phyloP scores from a whole-genome alignment of 2,888 invertebrate species.

The Bugula neritina region DNA sequence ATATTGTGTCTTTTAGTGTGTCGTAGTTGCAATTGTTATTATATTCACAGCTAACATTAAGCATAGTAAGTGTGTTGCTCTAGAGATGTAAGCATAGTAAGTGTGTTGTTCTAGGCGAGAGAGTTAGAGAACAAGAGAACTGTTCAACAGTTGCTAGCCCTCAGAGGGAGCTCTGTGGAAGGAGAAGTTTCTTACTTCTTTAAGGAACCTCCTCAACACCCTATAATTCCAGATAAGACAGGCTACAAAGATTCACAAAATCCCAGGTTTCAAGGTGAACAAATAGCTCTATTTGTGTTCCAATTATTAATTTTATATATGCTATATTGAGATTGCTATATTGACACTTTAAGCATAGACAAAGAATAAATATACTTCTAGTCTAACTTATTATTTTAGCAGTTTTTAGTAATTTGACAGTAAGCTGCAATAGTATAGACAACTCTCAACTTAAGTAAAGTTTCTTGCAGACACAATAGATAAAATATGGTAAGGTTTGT shows the following conservation, averaged over 20 bases:
- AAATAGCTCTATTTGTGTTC: background rate
- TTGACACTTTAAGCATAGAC: too few relatives aligned
- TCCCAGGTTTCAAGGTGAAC: background rate
- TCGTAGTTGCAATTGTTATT: too few relatives aligned
- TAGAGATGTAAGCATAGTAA: too few relatives aligned
- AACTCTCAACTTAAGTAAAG: too few relatives aligned
- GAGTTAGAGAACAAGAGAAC: conserved; percentile 54
- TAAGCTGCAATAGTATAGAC: too few relatives aligned
- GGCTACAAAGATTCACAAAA: background rate
- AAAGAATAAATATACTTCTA: too few relatives aligned
- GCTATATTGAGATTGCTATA: background rate
- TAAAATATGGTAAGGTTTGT: too few relatives aligned
- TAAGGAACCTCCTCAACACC: conserved; percentile 52
- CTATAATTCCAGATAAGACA: conserved; percentile 39
- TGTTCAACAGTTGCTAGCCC: conserved; percentile 50
- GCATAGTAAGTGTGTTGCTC: too few relatives aligned
- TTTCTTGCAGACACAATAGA: too few relatives aligned
- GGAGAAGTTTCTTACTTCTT: conserved; percentile 53
- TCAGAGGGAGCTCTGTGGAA: conserved; percentile 47
- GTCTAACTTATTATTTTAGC: too few relatives aligned
- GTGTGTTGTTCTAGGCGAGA: conserved; percentile 46
- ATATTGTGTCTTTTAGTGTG: background rate
- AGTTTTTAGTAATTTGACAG: too few relatives aligned
- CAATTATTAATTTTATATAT: background rate
- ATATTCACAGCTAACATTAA: too few relatives aligned